Evolutionary conservation across 2,797 vertebrate genomes (phyloP).

Genomic region (Heteromormyrus szaboi): DNA sequence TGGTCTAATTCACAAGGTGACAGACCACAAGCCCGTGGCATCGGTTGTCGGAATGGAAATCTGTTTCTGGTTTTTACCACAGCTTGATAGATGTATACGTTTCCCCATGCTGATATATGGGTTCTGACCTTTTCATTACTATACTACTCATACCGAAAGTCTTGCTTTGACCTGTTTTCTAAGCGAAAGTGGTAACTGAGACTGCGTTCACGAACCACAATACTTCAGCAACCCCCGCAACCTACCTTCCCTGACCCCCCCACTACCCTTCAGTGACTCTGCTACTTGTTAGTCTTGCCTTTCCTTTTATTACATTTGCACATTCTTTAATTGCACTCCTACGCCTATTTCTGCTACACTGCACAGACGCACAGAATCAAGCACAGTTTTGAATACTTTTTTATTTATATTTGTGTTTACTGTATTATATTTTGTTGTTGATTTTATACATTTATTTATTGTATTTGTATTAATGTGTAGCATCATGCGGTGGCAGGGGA

Average conservation of each 20-base stretch:
- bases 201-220: background rate
- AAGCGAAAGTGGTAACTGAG: background rate
- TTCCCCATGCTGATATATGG: background rate
- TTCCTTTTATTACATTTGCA: background rate
- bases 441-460: background rate
- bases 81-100: background rate
- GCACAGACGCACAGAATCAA: background rate
- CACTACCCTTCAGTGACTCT: background rate
- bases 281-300: background rate
- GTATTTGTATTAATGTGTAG: background rate
- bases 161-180: background rate
- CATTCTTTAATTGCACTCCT: background rate
- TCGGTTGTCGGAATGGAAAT: background rate
- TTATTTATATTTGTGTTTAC: background rate
- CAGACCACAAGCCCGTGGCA: background rate
- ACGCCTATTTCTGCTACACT: background rate
- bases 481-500: background rate
- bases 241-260: background rate
- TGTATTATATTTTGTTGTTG: background rate
- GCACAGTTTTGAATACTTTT: background rate
- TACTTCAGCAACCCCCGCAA: background rate
- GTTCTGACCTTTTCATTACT: background rate
- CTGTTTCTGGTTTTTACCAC: constrained; percentile 7
- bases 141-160: background rate
- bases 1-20: background rate